Conservation (phyloP, 2,888 invertebrate species). For the Apodemia mormo region DNA sequence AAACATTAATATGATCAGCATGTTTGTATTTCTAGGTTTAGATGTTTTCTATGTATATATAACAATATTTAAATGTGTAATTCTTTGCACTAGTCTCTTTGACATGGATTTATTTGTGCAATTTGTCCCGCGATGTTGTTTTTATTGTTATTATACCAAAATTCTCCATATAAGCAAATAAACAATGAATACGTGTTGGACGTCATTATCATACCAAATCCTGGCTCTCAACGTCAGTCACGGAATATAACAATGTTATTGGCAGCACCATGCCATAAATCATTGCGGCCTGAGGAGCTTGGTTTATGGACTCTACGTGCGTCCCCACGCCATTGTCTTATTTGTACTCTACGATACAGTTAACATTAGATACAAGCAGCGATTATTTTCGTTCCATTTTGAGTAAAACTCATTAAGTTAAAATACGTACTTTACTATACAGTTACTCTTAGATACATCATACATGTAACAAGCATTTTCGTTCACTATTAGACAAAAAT, state of each 20-base stretch:
- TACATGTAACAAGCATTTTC: no score
- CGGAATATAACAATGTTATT: slow-evolving; percentile 62
- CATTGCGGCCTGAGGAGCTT: slow-evolving; percentile 56
- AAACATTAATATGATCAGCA: no score
- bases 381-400: neutral
- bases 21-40: no score
- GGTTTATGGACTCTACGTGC: slow-evolving; percentile 60
- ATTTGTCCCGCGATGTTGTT: no score
- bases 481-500: no score
- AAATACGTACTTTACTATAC: no score
- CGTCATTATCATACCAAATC: neutral
- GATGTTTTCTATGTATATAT: no score
- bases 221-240: slow-evolving; percentile 34
- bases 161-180: neutral
- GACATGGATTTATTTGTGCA: no score
- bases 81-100: no score
- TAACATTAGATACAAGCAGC: neutral
- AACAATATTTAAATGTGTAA: no score
- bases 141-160: no score
- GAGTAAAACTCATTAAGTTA: neutral
- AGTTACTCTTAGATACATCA: no score
- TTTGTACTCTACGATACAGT: slow-evolving; percentile 13
- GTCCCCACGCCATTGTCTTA: slow-evolving; percentile 28
- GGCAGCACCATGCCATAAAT: slow-evolving; percentile 65
- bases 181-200: slow-evolving; percentile 2